Percentiles rank a stretch among this genome's conserved stretches.
phyloP scores from a whole-genome alignment of 2,888 invertebrate genomes.

The Epiblema foenella region DNA sequence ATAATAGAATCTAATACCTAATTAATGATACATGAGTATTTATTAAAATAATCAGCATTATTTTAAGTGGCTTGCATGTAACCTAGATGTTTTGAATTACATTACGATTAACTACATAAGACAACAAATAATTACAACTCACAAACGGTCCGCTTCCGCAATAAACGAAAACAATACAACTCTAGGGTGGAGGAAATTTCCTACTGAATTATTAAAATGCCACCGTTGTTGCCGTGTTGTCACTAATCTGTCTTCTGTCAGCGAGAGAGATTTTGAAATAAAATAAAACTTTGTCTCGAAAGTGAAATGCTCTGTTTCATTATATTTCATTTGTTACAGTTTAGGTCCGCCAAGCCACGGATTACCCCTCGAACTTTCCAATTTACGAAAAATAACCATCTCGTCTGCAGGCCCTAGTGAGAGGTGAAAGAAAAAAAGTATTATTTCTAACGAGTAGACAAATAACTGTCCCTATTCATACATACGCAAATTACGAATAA shows the following conservation, averaged over 20 bases:
- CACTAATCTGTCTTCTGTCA: slow-evolving; percentile 72
- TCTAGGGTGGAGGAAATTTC: slow-evolving; percentile 34
- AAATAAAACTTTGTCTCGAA: slow-evolving; percentile 29
- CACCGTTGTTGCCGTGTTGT: slow-evolving; percentile 60
- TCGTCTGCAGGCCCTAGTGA: too few relatives aligned
- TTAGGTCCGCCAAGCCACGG: background rate
- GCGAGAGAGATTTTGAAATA: slow-evolving; percentile 47
- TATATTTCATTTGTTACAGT: slow-evolving; percentile 17
- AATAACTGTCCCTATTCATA: too few relatives aligned
- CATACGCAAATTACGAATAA: too few relatives aligned
- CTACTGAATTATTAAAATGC: slow-evolving; percentile 68
- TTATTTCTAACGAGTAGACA: background rate
- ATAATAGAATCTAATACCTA: too few relatives aligned
- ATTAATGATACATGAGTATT: too few relatives aligned
- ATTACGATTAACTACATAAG: background rate
- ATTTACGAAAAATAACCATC: too few relatives aligned
- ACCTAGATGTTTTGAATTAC: background rate
- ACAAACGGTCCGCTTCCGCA: background rate
- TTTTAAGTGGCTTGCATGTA: too few relatives aligned
- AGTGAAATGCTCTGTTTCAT: slow-evolving; percentile 10
- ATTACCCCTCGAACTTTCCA: too few relatives aligned
- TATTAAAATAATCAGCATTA: too few relatives aligned
- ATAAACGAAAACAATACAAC: slow-evolving; percentile 29
- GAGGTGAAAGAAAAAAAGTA: background rate
- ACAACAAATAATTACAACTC: background rate